Base-by-base conservation (phyloP, 1,140 invertebrate genomes). In the Pemphigus obesinymphae region DNA sequence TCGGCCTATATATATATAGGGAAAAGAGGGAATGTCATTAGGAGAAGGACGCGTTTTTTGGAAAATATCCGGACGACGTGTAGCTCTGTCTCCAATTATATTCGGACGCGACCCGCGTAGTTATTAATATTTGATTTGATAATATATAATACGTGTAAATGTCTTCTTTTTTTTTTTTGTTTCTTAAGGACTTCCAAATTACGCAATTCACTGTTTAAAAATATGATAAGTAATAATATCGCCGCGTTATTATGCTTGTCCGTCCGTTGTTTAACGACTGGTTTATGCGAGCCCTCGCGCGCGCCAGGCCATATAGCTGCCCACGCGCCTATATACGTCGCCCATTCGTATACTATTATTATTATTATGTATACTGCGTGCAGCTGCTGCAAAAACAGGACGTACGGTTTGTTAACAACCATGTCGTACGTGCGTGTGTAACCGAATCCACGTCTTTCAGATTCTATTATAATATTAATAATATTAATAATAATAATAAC, bases 161-260 rank as follows among this genome's bases (percentile, higher is more conserved):
- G 2, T 55, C 6, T 8, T 55, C 6, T 8, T 43, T 23, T 3
- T 23, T 40, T 13, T 43, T 43, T 70, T 43, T 68, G 26, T 40
- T 70, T 70, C 20, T 43, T 23, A 43, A 43, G 37, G 37, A 70
- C 66, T 70, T 13, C 66, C 66, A 70, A 70, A 70, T 70, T 70
- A 70, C 66, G 66, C 37, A 70, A 70, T 66, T 37, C 11, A n/a
- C 66, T 70, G 43, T 70, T 61, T 61, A 61, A 5, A 40, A 40
- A n/a, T n/a, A n/a, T n/a, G n/a, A n/a, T n/a, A n/a, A n/a, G n/a
- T n/a, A n/a, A n/a, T n/a, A n/a, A n/a, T 40, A n/a, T 66, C 29
- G 20, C n/a, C 23, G 11, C 29, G 29, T 37, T 68, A 23, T 68
- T 68, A 68, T 20, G 20, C n/a, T 20, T 11, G 58, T 26, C 34